phyloP scores from a whole-genome alignment of 2,797 vertebrate genomes.

The Hybognathus amarus region DNA sequence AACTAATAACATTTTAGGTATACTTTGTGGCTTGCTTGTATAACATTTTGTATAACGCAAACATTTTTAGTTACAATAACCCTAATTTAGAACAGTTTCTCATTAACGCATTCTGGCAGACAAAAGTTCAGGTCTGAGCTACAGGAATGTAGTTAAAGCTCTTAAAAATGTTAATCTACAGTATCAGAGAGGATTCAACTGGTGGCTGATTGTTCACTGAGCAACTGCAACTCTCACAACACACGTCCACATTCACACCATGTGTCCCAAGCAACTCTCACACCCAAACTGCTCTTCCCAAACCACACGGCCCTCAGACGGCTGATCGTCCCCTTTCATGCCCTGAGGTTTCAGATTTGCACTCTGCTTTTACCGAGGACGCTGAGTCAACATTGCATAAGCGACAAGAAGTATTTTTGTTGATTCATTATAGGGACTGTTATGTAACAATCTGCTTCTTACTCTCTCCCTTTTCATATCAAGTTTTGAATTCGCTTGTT shows the following conservation, averaged over 20 bases:
- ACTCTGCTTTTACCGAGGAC: background rate
- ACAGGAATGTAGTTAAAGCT: background rate
- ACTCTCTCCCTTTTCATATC: constrained; percentile 22
- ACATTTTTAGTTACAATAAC: background rate
- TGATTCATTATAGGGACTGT: constrained; percentile 45
- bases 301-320: constrained; percentile 17
- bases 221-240: constrained; percentile 6
- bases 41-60: background rate
- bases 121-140: background rate
- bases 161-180: background rate
- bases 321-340: constrained; percentile 15
- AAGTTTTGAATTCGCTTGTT: constrained; percentile 60
- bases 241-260: constrained; percentile 36
- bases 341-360: background rate
- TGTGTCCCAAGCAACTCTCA: constrained; percentile 17
- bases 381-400: constrained; percentile 50
- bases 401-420: constrained; percentile 50
- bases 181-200: background rate
- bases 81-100: background rate
- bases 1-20: background rate
- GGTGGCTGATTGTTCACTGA: background rate
- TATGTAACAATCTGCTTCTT: constrained; percentile 50
- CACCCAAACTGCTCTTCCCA: constrained; percentile 20
- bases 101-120: background rate
- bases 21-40: background rate